Conservation (phyloP, 1,140 invertebrate species). For the Apis dorsata region DNA sequence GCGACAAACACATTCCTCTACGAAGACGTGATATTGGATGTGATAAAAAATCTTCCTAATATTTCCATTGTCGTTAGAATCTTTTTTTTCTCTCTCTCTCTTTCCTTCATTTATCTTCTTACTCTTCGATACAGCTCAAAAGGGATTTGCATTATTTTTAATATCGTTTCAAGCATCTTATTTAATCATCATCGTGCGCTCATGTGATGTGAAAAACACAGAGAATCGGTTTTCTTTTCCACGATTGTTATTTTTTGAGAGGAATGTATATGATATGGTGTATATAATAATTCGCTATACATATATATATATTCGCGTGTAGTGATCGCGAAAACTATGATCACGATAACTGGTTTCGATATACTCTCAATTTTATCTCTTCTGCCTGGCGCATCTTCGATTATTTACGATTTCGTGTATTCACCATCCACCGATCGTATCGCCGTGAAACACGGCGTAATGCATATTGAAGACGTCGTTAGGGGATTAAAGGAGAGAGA, state of each 20-base stretch:
- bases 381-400: not conserved
- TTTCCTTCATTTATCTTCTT: too few species aligned
- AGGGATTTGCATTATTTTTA: too few species aligned
- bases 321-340: not conserved
- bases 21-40: too few species aligned
- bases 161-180: too few species aligned
- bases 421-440: conserved; percentile 17
- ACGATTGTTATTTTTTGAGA: not conserved
- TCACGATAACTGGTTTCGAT: not conserved
- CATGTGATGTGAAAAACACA: too few species aligned
- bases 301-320: not conserved
- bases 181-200: too few species aligned
- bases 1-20: too few species aligned
- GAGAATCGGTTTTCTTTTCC: too few species aligned
- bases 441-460: not conserved
- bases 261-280: not conserved
- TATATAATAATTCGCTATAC: not conserved
- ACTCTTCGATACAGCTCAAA: too few species aligned
- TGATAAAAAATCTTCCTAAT: too few species aligned
- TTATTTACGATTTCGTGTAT: conserved; percentile 42
- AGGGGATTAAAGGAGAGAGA: not conserved
- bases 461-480: conserved; percentile 33
- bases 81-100: too few species aligned
- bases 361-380: not conserved
- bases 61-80: too few species aligned